Percentiles rank a stretch among this genome's conserved stretches.
These are phyloP conservation scores for Tapera naevia DNA, from an alignment of 2,797 vertebrate genomes.

Conservation along the genomic window DNA sequence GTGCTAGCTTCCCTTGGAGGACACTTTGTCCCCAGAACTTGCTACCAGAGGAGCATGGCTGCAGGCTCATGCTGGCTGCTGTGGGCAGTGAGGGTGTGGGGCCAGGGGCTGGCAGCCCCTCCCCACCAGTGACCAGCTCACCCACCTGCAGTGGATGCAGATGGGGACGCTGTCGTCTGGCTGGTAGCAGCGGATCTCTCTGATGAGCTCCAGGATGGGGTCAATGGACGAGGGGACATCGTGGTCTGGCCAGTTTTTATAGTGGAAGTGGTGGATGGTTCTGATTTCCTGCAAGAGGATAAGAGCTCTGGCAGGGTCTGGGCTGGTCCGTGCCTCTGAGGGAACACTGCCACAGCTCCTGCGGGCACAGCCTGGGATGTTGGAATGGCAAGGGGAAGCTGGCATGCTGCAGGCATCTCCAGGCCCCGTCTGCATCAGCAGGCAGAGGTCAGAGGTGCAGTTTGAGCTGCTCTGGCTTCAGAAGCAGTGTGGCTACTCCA, in stretches of 20 bases:
- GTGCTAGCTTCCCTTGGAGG: not conserved
- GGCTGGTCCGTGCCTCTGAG: fast-evolving
- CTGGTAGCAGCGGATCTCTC: conserved; percentile 87
- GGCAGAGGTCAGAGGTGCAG: not conserved
- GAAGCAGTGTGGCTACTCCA: not conserved
- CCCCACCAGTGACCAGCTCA: not conserved
- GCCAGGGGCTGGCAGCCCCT: not conserved
- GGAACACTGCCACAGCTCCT: not conserved
- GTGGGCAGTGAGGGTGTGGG: fast-evolving
- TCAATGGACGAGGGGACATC: conserved; percentile 89
- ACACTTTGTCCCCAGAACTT: not conserved
- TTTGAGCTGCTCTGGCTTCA: not conserved
- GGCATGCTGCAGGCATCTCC: not conserved
- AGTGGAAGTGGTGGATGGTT: conserved; percentile 90
- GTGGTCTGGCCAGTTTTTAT: conserved; percentile 95
- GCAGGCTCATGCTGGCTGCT: not conserved
- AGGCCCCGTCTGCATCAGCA: fast-evolving
- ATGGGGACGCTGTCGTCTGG: conserved; percentile 82
- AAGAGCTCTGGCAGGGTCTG: not conserved
- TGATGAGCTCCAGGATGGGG: conserved; percentile 89
- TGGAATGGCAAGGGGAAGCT: fast-evolving
- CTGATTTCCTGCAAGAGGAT: conserved; percentile 77
- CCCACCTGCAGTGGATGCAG: conserved; percentile 97
- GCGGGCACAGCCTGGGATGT: fast-evolving
- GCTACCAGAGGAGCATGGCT: not conserved